Percentiles rank a stretch among this genome's conserved stretches.
phyloP scores from a whole-genome alignment of 2,888 invertebrate genomes.

The Rhodophaea formosa region DNA sequence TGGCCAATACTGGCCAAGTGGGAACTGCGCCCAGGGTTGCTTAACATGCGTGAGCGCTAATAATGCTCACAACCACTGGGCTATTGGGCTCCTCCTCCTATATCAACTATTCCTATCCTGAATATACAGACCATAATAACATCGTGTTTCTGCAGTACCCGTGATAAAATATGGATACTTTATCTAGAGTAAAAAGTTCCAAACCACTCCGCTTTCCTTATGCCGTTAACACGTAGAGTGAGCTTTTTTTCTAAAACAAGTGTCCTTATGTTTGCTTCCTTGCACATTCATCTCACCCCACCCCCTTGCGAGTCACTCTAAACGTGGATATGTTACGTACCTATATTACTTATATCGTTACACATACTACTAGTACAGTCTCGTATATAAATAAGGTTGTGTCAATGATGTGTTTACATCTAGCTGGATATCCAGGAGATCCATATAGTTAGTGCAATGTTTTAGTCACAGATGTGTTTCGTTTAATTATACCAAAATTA shows the following conservation, averaged over 20 bases:
- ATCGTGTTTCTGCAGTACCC: too few relatives aligned
- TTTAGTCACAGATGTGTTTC: too few relatives aligned
- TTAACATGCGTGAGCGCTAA: too few relatives aligned
- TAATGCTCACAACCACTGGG: too few relatives aligned
- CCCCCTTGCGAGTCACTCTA: slow-evolving; percentile 35
- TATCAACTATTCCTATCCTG: too few relatives aligned
- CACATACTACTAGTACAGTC: slow-evolving; percentile 12
- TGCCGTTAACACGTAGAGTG: slow-evolving; percentile 10
- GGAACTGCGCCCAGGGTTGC: too few relatives aligned
- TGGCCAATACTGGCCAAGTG: too few relatives aligned
- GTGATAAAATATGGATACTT: background rate
- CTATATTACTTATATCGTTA: slow-evolving; percentile 17
- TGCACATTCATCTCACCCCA: slow-evolving; percentile 23
- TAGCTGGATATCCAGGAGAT: background rate
- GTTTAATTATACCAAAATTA: too few relatives aligned
- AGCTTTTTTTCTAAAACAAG: slow-evolving; percentile 14
- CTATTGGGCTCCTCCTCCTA: too few relatives aligned
- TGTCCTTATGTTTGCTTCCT: slow-evolving; percentile 13
- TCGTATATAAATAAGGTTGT: background rate
- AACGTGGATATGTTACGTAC: slow-evolving; percentile 18
- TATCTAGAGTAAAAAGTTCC: slow-evolving; percentile 1
- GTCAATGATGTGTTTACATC: background rate
- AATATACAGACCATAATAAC: too few relatives aligned
- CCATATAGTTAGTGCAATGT: too few relatives aligned
- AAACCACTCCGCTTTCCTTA: slow-evolving; percentile 1